Evolutionary conservation across 1,140 invertebrate genomes (phyloP), one percentile per base, ranked within the genome.

Genomic region (Drosophila pectinifera): DNA sequence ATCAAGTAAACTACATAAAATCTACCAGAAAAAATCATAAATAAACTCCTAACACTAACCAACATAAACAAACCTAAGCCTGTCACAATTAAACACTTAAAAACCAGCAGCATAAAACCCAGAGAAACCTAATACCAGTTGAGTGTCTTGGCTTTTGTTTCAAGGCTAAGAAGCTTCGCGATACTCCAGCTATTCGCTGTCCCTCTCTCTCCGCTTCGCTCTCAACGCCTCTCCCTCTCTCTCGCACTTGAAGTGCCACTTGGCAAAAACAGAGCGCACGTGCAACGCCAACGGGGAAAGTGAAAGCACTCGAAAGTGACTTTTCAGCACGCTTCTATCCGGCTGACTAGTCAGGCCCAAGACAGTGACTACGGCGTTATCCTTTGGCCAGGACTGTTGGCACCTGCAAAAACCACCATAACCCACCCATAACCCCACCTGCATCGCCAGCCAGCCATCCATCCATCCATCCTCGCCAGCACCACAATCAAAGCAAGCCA

Each of bases 291-390:
- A 51, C 61, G 61, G 77, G 73, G 51, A 83, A 88, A 88, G 76
- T 83, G 73, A 89, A 88, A 89, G 78, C 80, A 89, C 84, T 89
- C 49, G 58, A 88, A 78, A 80, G 73, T 80, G 85, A 89, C 77
- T 78, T 89, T 89, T 84, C 46, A 78, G 73, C 76, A 80, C 80
- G 43, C 43, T 45, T 39, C 34, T 38, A 51, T 74, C 84, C 68
- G 63, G 49, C 77, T 56, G 69, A 84, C 73, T 78, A 69, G 55
- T 75, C 56, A 74, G 69, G 64, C 72, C 67, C 28, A 56, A 55
- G 53, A 65, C 70, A 42, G 38, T 53, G 55, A 65, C 78, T 43
- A 57, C 72, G 36, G 43, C 56, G 26, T 70, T 63, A 68, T 62
- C 65, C 64, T 65, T 67, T 65, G 54, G 48, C 57, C 49, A 46